Evolutionary conservation across 1,140 invertebrate species (phyloP).

Genomic region (Drosophila sulfurigaster): DNA sequence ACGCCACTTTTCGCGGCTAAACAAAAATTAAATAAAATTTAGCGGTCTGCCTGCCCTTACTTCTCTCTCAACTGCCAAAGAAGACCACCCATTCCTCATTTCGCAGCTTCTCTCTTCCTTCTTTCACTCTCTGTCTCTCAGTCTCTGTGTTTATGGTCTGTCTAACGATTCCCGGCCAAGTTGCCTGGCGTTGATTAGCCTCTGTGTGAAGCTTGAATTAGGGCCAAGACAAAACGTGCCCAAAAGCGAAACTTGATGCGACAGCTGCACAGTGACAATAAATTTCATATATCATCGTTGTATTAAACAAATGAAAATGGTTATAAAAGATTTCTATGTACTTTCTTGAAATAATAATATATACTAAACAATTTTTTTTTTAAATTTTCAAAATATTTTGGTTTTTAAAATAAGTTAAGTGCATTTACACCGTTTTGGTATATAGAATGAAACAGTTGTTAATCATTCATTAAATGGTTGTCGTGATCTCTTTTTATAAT

Average conservation of each 20-base stretch:
- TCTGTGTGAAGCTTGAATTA: constrained; percentile 75
- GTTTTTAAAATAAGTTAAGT: no score
- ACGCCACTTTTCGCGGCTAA: constrained; percentile 82
- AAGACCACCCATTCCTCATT: constrained; percentile 21
- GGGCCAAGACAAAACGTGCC: constrained; percentile 80
- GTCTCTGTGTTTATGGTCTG: constrained; percentile 55
- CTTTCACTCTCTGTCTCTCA: no score
- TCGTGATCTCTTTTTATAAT: no score
- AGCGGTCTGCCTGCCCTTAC: constrained; percentile 65
- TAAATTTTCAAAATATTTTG: no score
- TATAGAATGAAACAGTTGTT: no score
- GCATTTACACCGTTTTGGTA: no score
- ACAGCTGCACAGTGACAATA: constrained; percentile 55
- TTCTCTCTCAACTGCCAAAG: background rate
- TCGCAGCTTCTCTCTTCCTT: constrained; percentile 4
- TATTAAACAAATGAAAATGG: no score
- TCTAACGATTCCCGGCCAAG: constrained; percentile 79
- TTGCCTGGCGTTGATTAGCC: constrained; percentile 81
- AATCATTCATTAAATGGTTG: no score
- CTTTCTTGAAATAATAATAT: no score
- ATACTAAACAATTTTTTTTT: no score
- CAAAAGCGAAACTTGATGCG: constrained; percentile 74
- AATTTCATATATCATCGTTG: background rate
- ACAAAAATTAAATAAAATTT: constrained; percentile 83
- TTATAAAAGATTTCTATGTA: no score